Conservation (phyloP, 2,888 invertebrate genomes). For the Xanthostigma xanthostigma region DNA sequence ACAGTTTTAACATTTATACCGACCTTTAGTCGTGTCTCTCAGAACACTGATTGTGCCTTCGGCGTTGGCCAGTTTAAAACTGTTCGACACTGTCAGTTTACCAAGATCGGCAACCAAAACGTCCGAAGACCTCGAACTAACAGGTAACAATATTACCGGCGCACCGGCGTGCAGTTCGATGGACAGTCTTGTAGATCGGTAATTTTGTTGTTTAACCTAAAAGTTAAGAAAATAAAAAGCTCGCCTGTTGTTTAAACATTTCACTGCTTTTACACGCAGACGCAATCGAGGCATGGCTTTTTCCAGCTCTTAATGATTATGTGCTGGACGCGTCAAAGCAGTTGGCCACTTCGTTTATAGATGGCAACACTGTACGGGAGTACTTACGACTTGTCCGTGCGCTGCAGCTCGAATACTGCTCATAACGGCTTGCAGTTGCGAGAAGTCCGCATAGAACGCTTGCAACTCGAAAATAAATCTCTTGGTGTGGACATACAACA, state of each 20-base stretch:
- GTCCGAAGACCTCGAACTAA: constrained; percentile 61
- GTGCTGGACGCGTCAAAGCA: too few species aligned
- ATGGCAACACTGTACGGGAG: background rate
- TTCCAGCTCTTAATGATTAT: too few species aligned
- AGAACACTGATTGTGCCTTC: constrained; percentile 34
- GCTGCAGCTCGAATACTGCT: constrained; percentile 46
- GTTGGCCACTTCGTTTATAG: too few species aligned
- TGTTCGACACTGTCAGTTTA: constrained; percentile 60
- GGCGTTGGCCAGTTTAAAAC: constrained; percentile 49
- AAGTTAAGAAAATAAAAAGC: too few species aligned
- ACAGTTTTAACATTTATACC: constrained; percentile 11
- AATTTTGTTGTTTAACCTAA: constrained; percentile 13
- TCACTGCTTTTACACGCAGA: background rate
- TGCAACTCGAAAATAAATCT: constrained; percentile 80
- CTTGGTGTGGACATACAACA: constrained; percentile 87
- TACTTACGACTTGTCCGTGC: constrained; percentile 38
- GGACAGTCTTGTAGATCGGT: constrained; percentile 27
- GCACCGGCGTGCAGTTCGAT: constrained; percentile 53
- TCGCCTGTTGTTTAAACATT: background rate
- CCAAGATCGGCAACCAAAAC: constrained; percentile 71
- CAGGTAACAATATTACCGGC: constrained; percentile 76
- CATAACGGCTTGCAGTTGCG: constrained; percentile 67
- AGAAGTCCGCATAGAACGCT: constrained; percentile 73
- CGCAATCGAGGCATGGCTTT: too few species aligned
- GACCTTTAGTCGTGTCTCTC: constrained; percentile 25